phyloP scores from a whole-genome alignment of 2,113 vertebrate genomes.

The Turnix velox region DNA sequence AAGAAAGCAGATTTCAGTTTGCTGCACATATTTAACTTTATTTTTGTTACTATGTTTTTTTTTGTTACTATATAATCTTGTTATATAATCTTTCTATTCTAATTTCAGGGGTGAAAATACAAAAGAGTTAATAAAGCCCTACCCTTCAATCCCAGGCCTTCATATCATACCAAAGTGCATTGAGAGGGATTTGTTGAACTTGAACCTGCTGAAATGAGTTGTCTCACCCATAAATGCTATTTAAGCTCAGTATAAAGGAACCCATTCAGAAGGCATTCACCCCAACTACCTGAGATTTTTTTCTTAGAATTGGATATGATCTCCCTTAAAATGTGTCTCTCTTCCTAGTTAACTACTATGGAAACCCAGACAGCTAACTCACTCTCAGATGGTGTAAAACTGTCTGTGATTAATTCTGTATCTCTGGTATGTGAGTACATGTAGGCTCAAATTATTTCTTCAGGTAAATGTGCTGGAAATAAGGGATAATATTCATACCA shows the following conservation, averaged over 20 bases:
- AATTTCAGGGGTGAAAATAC: not conserved
- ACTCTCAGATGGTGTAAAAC: not conserved
- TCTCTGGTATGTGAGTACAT: not conserved
- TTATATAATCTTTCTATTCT: not conserved
- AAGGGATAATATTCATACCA: not conserved
- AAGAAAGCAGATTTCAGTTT: not conserved
- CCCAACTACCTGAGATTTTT: not conserved
- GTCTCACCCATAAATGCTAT: not conserved
- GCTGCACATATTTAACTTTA: not conserved
- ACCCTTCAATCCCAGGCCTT: not conserved
- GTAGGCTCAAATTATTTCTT: not conserved
- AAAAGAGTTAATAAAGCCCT: not conserved
- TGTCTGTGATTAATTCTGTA: not conserved
- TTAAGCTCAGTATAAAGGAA: not conserved
- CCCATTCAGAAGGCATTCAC: not conserved
- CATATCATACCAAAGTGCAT: not conserved
- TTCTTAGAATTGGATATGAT: not conserved
- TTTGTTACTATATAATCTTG: not conserved
- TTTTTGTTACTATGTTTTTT: not conserved
- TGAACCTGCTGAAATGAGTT: not conserved
- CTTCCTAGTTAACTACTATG: not conserved
- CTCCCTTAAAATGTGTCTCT: not conserved
- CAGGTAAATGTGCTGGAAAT: not conserved
- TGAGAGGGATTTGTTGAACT: slow-evolving; percentile 6
- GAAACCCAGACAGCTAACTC: not conserved